A percentile compares a stretch with the other conserved stretches of the same genome.
Conservation (phyloP, 1,140 invertebrate species). For the Gryon sp. region DNA sequence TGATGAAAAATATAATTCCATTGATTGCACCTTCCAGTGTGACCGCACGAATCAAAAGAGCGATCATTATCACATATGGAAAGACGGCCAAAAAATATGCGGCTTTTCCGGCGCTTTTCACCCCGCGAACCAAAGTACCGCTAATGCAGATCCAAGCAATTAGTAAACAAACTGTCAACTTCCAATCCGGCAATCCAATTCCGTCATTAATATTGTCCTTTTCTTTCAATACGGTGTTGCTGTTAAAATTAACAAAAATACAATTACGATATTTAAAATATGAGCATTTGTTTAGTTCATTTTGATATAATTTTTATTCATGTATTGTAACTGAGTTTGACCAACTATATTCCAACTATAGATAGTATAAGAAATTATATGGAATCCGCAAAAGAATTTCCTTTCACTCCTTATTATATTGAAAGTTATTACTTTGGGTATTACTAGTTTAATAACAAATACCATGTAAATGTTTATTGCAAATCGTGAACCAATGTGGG, state of each 20-base stretch:
- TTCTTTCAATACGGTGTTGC: conserved; percentile 82
- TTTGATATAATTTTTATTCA: too few relatives aligned
- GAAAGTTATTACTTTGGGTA: too few relatives aligned
- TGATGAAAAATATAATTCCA: conserved; percentile 88
- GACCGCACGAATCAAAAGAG: conserved; percentile 81
- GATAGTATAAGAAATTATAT: too few relatives aligned
- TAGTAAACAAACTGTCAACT: conserved; percentile 81
- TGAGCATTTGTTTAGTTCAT: too few relatives aligned
- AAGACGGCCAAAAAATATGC: conserved; percentile 84
- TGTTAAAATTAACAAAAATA: conserved; percentile 63
- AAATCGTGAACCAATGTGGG: too few relatives aligned
- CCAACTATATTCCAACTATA: too few relatives aligned
- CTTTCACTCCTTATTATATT: too few relatives aligned
- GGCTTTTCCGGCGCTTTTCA: conserved; percentile 79
- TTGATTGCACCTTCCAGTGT: conserved; percentile 78
- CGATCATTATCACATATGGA: conserved; percentile 83
- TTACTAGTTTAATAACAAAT: conserved; percentile 29
- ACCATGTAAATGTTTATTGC: conserved; percentile 8
- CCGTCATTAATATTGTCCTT: conserved; percentile 82
- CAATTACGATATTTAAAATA: neutral
- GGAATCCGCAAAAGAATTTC: too few relatives aligned
- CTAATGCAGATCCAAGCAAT: conserved; percentile 83
- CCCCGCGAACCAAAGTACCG: conserved; percentile 82
- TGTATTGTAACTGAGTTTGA: too few relatives aligned
- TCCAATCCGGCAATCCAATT: conserved; percentile 84